Base-by-base conservation (phyloP, 2,888 invertebrate species). In the Leptarthrus brevirostris region DNA sequence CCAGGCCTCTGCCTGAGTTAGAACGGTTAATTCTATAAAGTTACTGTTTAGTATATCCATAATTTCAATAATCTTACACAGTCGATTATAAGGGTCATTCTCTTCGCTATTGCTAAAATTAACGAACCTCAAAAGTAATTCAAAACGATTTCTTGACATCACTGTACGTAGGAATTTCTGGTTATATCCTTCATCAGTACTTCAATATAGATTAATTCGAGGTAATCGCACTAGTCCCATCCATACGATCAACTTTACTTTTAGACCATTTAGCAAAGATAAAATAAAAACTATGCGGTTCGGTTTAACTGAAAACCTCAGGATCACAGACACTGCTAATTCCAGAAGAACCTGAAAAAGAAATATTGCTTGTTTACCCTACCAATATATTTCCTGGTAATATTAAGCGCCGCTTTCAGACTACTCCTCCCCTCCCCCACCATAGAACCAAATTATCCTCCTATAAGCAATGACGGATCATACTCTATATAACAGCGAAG, bases 21-120 rank as follows among this genome's bases (percentile, higher is more conserved):
- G n/a, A n/a, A n/a, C n/a, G n/a, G n/a, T n/a, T n/a, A n/a, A n/a
- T n/a, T n/a, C n/a, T n/a, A n/a, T n/a, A n/a, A n/a, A n/a, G n/a
- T n/a, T n/a, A n/a, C n/a, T n/a, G n/a, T 71, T 71, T 53, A 53
- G 34, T 34, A 30, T n/a, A 52, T 71, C 53, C 16, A 71, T 36
- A 53, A 71, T 71, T 53, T 71, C 12, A 53, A 53, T 53, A 53
- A 53, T 34, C 34, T 71, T 71, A 71, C 53, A 71, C 53, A 71
- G 53, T 53, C 70, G 52, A 71, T 52, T 71, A 53, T 64, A 44
- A 64, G 64, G 64, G 34, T 53, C 36, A 71, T 71, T 71, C 53
- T 71, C 70, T 71, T 53, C 70, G 53, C 53, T 71, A 24, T 71
- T 71, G 53, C 70, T 71, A 53, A 71, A 71, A 71, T 53, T 53